Evolutionary conservation across 1,140 invertebrate species (phyloP), one percentile per base, ranked within the genome.

Genomic region (Nomia melanderi): DNA sequence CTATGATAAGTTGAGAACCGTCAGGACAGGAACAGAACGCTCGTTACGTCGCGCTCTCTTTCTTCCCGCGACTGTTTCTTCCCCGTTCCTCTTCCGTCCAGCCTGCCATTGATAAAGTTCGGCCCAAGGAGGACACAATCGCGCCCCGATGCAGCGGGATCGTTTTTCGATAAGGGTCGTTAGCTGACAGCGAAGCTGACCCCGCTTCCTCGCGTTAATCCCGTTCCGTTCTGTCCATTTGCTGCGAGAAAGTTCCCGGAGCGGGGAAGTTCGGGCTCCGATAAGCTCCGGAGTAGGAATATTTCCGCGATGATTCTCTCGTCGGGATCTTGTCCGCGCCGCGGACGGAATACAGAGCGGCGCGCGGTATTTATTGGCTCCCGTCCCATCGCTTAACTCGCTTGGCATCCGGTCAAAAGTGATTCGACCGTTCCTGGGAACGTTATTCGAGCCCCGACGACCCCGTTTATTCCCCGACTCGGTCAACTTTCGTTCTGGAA

Each of bases 321-420:
- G 7, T 7, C 20, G 47, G 47, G 47, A n/a, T n/a, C 47, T 23
- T 53, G 53, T n/a, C 12, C 33, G 9, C 36, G 33, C 23, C 50
- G 36, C 23, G 47, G 29, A 69, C 6, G 29, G 41, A 33, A 57
- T 5, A 25, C 72, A n/a, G 64, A 0, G 17, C n/a, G 47, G 2
- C n/a, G 29, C 33, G 20, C 9, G 7, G 39, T 76, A 76, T 70
- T 76, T 70, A 76, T 70, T 76, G 65, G 74, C 65, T 76, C 59
- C 56, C 25, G 25, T 76, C 65, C 74, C 74, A 41, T 70, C 54
- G 74, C 54, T 70, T 76, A 53, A 76, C 65, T 76, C 65, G 39
- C 50, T 70, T 76, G 74, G 74, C 74, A 60, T 76, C 29, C 65
- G 65, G 54, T 76, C 65, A 76, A 76, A 60, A 76, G 25, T 47